Evolutionary conservation across 1,140 invertebrate species (phyloP), one percentile per base, ranked within the genome.

Genomic region (Samia ricini): DNA sequence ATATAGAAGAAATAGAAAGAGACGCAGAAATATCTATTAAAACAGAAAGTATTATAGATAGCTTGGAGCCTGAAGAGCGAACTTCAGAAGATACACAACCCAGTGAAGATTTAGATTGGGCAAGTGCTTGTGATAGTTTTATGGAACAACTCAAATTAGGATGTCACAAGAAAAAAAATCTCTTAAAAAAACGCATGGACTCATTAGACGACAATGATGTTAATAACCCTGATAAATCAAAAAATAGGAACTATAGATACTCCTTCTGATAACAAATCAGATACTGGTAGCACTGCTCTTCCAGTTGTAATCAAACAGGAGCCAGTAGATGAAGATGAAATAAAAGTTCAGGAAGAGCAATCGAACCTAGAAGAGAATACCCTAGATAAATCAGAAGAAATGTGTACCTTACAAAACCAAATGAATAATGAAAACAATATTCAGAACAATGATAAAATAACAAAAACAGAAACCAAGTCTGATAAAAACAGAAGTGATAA

Each of bases 121-220:
- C 91, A 56, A 91, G 85, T 71, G 92, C 94, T 10, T 95, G 94
- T 91, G 94, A 95, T 89, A 94, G 90, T 77, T 95, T 95, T 82
- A 91, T 95, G 85, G 93, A 94, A 80, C 93, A 95, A 81, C 81
- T 95, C 24, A 92, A 93, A 68, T 89, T 77, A 50, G 92, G 92
- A 1, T 92, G 92, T 67, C 76, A 87, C 21, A 93, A 93, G 71
- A 93, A 93, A 69, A 91, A 92, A 26, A 85, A 81, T 71, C 90
- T n/a, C 36, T 15, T 29, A 88, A 91, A 76, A 92, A 93, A 83
- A 92, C 91, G 75, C 29, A 75, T 61, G 60, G 81, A 82, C 61
- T 82, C 67, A 10, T 50, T 68, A 42, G 79, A 81, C 8, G 42
- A 49, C 22, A 72, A 77, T 10, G 73, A 26, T 80, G 74, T 85